Percentiles rank a stretch among this genome's conserved stretches.
These are phyloP conservation scores for Epinephelus cyanopodus DNA, from an alignment of 2,113 vertebrate genomes.

Conservation along the genomic window DNA sequence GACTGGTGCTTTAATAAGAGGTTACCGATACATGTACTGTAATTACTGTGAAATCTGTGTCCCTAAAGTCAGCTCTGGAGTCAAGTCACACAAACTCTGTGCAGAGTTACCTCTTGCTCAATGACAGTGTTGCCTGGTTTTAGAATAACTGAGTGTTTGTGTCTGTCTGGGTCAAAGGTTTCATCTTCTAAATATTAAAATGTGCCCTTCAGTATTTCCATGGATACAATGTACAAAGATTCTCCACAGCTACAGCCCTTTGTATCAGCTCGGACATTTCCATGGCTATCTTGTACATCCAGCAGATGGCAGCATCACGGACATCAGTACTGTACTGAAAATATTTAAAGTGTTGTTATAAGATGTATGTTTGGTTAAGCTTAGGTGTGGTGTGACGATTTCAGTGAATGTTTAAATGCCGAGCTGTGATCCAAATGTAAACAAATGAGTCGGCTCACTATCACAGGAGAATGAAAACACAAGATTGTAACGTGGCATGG, in stretches of 20 bases:
- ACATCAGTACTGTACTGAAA: not conserved
- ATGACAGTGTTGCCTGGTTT: conserved; percentile 29
- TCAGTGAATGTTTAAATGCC: not conserved
- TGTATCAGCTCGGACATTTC: not conserved
- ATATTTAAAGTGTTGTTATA: conserved; percentile 1
- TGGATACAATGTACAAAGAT: not conserved
- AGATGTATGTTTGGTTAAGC: conserved; percentile 3
- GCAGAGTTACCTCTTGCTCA: conserved; percentile 40
- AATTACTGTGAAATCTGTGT: conserved; percentile 35
- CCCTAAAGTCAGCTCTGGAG: not conserved
- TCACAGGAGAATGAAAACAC: not conserved
- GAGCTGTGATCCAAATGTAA: not conserved
- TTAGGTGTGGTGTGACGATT: conserved; percentile 11
- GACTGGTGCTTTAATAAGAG: conserved; percentile 42
- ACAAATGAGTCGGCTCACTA: not conserved
- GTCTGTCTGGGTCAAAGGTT: conserved; percentile 52
- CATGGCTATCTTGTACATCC: not conserved
- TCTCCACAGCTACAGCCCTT: not conserved
- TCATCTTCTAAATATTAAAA: conserved; percentile 18
- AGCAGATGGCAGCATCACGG: not conserved
- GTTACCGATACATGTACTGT: conserved; percentile 26
- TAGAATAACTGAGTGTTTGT: conserved; percentile 12
- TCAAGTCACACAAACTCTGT: conserved; percentile 35
- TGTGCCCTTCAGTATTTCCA: conserved; percentile 2
- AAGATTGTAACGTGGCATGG: not conserved